Base-by-base conservation (phyloP, 2,797 vertebrate genomes). In the Tragopan temminckii region DNA sequence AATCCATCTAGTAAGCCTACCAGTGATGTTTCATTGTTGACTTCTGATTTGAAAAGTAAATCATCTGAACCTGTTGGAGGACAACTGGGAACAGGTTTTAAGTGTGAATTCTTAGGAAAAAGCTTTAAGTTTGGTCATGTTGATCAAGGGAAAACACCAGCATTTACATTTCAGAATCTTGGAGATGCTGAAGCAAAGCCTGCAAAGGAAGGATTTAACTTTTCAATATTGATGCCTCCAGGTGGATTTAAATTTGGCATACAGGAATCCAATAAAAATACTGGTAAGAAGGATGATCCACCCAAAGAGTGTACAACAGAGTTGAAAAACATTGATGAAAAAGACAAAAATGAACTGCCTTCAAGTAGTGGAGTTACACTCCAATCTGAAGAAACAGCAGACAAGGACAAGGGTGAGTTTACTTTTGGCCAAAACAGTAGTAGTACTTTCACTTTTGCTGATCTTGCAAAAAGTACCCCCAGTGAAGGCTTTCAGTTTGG, bases 191-290 rank as follows among this genome's bases (percentile, higher is more conserved):
- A 98, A 92, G 70, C 93, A 10, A 98, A 97, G 53, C 35, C 98
- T 72, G 76, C 97, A 71, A 98, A 97, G 94, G 98, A 98, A 77
- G 97, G 97, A 40, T 99, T 99, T 96, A 98, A 96, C 64, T 99
- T 99, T 97, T 97, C 98, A 83, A 96, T 98, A 96, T 97, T 98
- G 43, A 33, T 85, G 5, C 87, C 98, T 92, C 16, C 96, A 71
- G 95, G 90, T 43, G 98, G 98, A 46, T 99, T 99, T 96, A 99
- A 98, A 91, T 99, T 99, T 98, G 99, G 99, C 38, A 98, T 98
- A 97, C 97, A 98, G 75, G 99, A 99, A 5, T 24, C 97, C 33
- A 93, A 35, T 83, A 97, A 98, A 69, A 98, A 97, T 93, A 81
- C 25, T 6, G 3, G n/a, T 31, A 94, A 90, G 67, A 92, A 94